These are phyloP conservation scores for Synanceia verrucosa DNA, from an alignment of 2,797 vertebrate species.

Conservation along the genomic window DNA sequence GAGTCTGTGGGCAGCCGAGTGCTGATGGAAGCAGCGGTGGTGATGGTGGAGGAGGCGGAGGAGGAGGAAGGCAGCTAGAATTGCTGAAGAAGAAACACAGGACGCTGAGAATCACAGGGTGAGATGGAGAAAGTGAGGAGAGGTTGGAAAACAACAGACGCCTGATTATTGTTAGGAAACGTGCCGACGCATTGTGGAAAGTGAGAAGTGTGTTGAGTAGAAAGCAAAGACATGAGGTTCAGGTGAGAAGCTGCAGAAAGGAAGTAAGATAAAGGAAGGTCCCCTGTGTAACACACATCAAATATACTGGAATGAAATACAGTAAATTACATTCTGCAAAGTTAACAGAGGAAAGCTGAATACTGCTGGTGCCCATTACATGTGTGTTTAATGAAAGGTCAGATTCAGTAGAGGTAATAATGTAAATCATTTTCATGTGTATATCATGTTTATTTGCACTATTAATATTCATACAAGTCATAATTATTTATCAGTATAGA, in stretches of 20 bases:
- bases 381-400: background rate
- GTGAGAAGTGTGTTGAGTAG: background rate
- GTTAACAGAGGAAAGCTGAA: background rate
- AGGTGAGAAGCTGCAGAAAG: conserved; percentile 13
- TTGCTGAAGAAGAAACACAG: conserved; percentile 26
- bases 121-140: conserved; percentile 16
- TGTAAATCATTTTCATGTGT: background rate
- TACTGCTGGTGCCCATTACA: background rate
- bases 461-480: no score
- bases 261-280: background rate
- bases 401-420: background rate
- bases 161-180: conserved; percentile 22
- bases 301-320: background rate
- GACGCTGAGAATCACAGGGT: conserved; percentile 27
- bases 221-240: conserved; percentile 13
- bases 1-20: conserved; percentile 41
- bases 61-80: conserved; percentile 30
- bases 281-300: background rate
- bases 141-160: conserved; percentile 21
- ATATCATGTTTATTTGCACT: no score
- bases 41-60: conserved; percentile 17
- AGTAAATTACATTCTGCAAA: background rate
- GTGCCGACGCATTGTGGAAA: background rate
- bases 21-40: conserved; percentile 25
- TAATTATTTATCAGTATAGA: no score